Base-by-base conservation (phyloP, 2,888 invertebrate genomes). In the Ennomos fuscantarius region DNA sequence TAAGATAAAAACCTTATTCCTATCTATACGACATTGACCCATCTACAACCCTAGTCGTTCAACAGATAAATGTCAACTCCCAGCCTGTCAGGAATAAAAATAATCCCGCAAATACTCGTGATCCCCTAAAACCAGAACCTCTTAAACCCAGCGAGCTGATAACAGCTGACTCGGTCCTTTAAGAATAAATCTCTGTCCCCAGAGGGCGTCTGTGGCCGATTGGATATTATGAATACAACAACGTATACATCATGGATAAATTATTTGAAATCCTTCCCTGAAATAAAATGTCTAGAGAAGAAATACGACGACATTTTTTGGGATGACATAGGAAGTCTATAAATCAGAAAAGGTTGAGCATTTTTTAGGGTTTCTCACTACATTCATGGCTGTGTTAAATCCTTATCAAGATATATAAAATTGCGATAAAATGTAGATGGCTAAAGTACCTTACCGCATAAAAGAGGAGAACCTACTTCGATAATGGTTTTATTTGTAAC, bases 151-250 rank as follows among this genome's bases (percentile, higher is more conserved):
- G 37, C 49, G 33, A 24, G 8, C 47, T 50, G 69, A 73, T 70
- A 68, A 65, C 64, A 58, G 59, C 63, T 56, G 66, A 66, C 67
- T 66, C 48, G 58, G 58, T 55, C 55, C 51, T 57, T 65, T 52
- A 58, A 61, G 6, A 67, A 76, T 76, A 73, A 73, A 77, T 76
- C 70, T 70, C 57, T 53, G 59, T 53, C 53, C 51, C 47, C 15
- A 35, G 12, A 24, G 47, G 51, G 48, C 49, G 24, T 35, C 58
- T 44, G 46, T 49, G 46, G 39, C n/a, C 56, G 53, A 63, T 62
- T 63, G 51, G 59, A 58, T 58, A 58, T 56, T 65, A 62, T 60
- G 49, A 59, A 65, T 63, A 67, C 61, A 58, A 47, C 46, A 13
- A 39, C 31, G 41, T 43, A 66, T 62, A 61, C 55, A 55, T 64